Evolutionary conservation across 2,113 vertebrate species (phyloP).

Genomic region (Microcebus tavaratra): DNA sequence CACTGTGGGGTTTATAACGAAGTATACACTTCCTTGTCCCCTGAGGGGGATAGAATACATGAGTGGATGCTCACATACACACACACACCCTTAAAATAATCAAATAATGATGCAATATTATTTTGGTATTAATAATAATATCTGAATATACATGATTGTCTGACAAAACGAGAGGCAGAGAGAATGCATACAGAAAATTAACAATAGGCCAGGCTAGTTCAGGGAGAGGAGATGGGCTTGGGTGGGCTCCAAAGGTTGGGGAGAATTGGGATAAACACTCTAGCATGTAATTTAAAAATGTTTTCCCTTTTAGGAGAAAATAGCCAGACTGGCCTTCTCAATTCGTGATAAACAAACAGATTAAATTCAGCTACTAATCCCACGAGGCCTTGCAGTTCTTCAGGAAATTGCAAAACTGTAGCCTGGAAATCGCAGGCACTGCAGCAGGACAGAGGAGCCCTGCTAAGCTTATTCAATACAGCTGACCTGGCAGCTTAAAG

Average conservation of each 20-base stretch:
- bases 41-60: not conserved
- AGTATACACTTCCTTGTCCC: not conserved
- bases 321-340: not conserved
- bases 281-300: not conserved
- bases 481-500: not conserved
- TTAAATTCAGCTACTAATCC: slow-evolving; percentile 40
- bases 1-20: not conserved
- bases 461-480: not conserved
- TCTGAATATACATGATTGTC: not conserved
- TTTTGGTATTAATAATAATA: not conserved
- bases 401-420: slow-evolving; percentile 17
- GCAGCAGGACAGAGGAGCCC: not conserved
- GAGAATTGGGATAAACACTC: not conserved
- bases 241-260: not conserved
- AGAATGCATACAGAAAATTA: not conserved
- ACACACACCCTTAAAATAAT: not conserved
- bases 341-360: slow-evolving; percentile 36
- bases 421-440: not conserved
- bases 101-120: not conserved
- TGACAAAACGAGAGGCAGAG: not conserved
- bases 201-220: not conserved
- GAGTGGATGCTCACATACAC: not conserved
- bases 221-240: not conserved
- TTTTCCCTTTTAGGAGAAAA: slow-evolving; percentile 17
- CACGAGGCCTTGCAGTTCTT: slow-evolving; percentile 17